A percentile compares a stretch with the other conserved stretches of the same genome.
Conservation (phyloP, 2,113 vertebrate species). For the Aspidoscelis tigris region DNA sequence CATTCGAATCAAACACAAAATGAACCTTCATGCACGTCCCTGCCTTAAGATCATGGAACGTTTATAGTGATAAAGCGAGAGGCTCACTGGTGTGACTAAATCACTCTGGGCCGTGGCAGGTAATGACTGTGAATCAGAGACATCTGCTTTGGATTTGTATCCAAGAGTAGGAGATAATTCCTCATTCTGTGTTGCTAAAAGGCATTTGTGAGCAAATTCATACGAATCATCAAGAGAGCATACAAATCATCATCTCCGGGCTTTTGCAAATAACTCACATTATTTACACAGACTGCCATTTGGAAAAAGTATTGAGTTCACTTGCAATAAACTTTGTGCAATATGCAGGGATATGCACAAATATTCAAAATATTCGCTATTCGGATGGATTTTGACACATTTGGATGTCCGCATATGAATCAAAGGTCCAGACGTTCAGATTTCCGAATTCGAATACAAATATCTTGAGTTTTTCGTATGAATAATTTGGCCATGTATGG, state of each 20-base stretch:
- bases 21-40: too few relatives aligned
- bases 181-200: constrained; percentile 50
- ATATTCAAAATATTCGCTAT: too few relatives aligned
- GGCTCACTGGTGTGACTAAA: accelerated
- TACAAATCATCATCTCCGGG: constrained; percentile 49
- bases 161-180: constrained; percentile 20
- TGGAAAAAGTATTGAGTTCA: constrained; percentile 15
- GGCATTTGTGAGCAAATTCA: background rate
- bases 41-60: background rate
- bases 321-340: constrained; percentile 2
- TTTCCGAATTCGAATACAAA: too few relatives aligned
- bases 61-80: constrained; percentile 8
- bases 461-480: too few relatives aligned
- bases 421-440: too few relatives aligned
- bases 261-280: constrained; percentile 36
- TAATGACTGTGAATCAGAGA: constrained; percentile 5
- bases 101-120: background rate
- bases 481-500: too few relatives aligned
- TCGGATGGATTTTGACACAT: too few relatives aligned
- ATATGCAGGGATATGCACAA: too few relatives aligned
- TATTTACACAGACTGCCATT: constrained; percentile 30
- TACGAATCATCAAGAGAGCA: constrained; percentile 31
- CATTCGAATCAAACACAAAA: too few relatives aligned
- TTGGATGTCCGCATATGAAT: too few relatives aligned
- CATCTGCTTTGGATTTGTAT: background rate